Percentiles rank a stretch among this genome's conserved stretches.
Conservation (phyloP, 2,797 vertebrate species). For the Momotus momota region DNA sequence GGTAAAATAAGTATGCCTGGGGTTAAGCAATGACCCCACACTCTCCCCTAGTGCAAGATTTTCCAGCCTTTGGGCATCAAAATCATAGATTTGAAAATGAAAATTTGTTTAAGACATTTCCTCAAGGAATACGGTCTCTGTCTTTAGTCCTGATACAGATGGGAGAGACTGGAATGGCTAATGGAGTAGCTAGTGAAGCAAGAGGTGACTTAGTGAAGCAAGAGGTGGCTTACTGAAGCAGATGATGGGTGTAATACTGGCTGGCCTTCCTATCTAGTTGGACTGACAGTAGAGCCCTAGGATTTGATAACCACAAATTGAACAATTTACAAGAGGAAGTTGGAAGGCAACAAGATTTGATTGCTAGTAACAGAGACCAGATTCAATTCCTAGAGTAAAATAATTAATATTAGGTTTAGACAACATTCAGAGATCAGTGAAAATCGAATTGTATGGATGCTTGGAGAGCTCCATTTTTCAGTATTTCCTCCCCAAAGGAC, state of each 20-base stretch:
- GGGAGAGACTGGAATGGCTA: background rate
- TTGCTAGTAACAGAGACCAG: background rate
- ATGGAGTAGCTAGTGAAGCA: background rate
- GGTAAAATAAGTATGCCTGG: background rate
- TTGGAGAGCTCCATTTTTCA: background rate
- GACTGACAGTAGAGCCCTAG: background rate
- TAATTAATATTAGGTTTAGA: conserved; percentile 1
- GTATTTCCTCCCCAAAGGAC: background rate
- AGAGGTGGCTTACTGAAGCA: background rate
- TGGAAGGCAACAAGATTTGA: background rate
- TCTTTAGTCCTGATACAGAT: background rate
- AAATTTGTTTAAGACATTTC: background rate
- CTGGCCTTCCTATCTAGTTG: background rate
- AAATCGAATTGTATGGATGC: background rate
- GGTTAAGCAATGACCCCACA: background rate
- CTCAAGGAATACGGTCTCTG: background rate
- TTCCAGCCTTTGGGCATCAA: background rate
- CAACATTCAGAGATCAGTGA: background rate
- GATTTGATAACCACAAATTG: background rate
- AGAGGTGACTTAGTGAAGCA: background rate
- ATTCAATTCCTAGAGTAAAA: background rate
- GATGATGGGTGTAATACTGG: background rate
- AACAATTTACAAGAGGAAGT: background rate
- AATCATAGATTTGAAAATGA: background rate
- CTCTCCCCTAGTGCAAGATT: background rate